A percentile compares a stretch with the other conserved stretches of the same genome.
Conservation (phyloP, 1,140 invertebrate species). For the Drosophila suzukii region DNA sequence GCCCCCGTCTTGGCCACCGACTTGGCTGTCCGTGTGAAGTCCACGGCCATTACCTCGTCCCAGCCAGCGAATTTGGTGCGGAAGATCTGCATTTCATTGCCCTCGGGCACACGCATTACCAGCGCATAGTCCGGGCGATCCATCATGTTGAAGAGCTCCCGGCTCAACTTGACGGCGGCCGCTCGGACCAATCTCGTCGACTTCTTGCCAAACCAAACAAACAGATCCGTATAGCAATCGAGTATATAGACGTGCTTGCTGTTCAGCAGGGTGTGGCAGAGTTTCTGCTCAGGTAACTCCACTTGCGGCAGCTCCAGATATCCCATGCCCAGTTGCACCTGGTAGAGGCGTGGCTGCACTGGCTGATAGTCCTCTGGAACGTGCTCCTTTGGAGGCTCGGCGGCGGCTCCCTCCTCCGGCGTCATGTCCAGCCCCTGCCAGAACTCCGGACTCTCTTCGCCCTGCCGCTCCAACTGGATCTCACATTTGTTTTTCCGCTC, state of each 20-base stretch:
- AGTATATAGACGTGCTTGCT: constrained; percentile 99
- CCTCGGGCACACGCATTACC: constrained; percentile 95
- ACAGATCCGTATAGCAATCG: constrained; percentile 98
- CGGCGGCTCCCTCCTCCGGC: constrained; percentile 72
- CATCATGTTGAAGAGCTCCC: constrained; percentile 97
- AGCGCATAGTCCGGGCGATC: constrained; percentile 94
- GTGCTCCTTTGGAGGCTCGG: constrained; percentile 87
- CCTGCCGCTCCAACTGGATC: constrained; percentile 93
- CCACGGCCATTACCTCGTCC: constrained; percentile 99
- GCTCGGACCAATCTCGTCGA: constrained; percentile 97
- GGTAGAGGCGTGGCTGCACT: constrained; percentile 93
- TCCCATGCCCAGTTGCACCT: constrained; percentile 98
- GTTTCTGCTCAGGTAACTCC: constrained; percentile 91
- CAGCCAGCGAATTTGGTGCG: constrained; percentile 98
- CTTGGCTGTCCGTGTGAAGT: constrained; percentile 99
- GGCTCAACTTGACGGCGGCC: constrained; percentile 97
- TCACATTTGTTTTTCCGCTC: constrained; percentile 98
- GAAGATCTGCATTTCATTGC: constrained; percentile 94
- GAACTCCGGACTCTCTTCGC: constrained; percentile 93
- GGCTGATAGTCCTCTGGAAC: constrained; percentile 92
- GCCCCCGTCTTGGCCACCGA: constrained; percentile 98
- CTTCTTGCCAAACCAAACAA: constrained; percentile 99
- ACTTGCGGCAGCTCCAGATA: constrained; percentile 99
- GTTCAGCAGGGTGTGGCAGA: constrained; percentile 91
- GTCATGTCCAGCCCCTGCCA: constrained; percentile 89